Percentiles rank a stretch among this genome's conserved stretches.
These are phyloP conservation scores for Periparus ater DNA, from an alignment of 2,797 vertebrate species.

Conservation along the genomic window DNA sequence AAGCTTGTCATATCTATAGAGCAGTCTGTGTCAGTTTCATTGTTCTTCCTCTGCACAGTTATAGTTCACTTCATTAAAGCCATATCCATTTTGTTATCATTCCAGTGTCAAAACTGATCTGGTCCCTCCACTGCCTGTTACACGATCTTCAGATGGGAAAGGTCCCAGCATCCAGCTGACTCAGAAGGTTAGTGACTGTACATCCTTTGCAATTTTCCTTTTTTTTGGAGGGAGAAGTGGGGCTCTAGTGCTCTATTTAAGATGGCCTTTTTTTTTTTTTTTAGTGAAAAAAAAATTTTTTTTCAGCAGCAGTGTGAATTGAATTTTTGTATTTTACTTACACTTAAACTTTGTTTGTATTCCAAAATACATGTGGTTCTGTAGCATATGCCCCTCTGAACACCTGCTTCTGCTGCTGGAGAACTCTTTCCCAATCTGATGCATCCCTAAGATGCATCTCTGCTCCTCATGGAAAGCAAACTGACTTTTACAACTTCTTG, in stretches of 20 bases:
- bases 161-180: constrained; percentile 68
- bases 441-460: neutral
- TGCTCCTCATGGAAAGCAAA: neutral
- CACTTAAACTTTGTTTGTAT: neutral
- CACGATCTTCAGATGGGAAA: constrained; percentile 81
- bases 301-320: neutral
- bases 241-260: neutral
- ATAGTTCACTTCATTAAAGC: neutral
- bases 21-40: neutral
- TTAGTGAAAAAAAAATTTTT: neutral
- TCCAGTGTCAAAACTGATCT: constrained; percentile 80
- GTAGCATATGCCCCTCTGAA: neutral
- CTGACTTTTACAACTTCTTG: neutral
- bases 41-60: neutral
- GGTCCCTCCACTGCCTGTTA: constrained; percentile 86
- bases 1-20: neutral
- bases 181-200: constrained; percentile 76
- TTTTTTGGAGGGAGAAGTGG: neutral
- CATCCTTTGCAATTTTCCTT: neutral
- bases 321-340: neutral
- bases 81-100: neutral
- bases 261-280: neutral
- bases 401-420: neutral
- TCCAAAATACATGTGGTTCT: neutral
- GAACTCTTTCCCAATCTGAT: neutral